Conservation (phyloP, 35 echinoderm and acorn worm species). For the Anneissia japonica region DNA sequence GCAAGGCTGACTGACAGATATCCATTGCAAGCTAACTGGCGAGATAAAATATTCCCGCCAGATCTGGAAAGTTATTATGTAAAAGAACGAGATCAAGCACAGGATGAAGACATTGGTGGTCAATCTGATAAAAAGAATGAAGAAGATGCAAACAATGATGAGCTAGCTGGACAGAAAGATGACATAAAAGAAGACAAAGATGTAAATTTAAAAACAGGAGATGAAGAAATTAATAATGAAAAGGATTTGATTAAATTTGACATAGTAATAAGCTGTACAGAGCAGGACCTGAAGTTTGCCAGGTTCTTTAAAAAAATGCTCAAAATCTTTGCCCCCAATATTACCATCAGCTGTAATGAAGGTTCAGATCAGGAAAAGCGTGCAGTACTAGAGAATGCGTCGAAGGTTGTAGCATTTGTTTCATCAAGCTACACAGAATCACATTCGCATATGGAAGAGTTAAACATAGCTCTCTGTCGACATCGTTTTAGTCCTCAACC, state of each 20-base stretch:
- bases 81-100: not conserved
- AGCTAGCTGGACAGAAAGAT: not conserved
- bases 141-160: not conserved
- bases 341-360: not conserved
- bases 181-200: not conserved
- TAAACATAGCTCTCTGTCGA: not conserved
- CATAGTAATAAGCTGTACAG: not conserved
- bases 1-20: not conserved
- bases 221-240: not conserved
- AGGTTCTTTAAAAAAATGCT: not conserved
- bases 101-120: not conserved
- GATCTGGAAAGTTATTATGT: not conserved
- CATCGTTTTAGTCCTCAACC: slow-evolving; percentile 4
- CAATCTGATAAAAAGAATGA: slow-evolving; percentile 7
- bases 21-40: not conserved
- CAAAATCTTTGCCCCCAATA: not conserved
- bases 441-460: not conserved
- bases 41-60: not conserved
- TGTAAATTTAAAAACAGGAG: too few relatives aligned
- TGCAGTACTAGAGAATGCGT: not conserved
- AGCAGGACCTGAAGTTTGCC: not conserved
- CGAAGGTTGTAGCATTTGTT: not conserved
- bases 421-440: slow-evolving; percentile 4
- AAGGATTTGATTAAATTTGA: not conserved
- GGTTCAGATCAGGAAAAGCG: not conserved